A percentile compares a stretch with the other conserved stretches of the same genome.
Evolutionary conservation across 2,113 vertebrate genomes (phyloP).

Genomic region (Carollia perspicillata): DNA sequence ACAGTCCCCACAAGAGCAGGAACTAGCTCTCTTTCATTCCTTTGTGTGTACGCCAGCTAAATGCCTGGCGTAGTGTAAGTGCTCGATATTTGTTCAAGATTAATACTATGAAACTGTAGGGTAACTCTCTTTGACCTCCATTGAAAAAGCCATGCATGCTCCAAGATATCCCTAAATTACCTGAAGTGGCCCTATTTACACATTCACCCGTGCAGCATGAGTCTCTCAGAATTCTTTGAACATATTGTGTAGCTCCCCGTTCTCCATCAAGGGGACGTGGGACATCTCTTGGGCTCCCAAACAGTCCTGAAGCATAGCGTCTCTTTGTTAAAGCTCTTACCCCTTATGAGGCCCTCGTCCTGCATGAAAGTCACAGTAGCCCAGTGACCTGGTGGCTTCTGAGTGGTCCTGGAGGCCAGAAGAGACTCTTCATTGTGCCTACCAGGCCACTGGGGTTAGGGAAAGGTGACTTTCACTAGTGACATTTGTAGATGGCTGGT

Average conservation of each 20-base stretch:
- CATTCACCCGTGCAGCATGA: background rate
- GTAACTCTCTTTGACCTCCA: background rate
- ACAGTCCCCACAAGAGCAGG: background rate
- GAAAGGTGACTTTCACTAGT: background rate
- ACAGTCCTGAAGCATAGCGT: background rate
- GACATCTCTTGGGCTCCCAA: background rate
- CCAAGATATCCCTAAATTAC: background rate
- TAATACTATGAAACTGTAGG: background rate
- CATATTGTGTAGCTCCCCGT: background rate
- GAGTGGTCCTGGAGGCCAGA: background rate
- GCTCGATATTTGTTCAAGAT: too few relatives aligned
- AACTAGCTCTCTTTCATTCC: background rate
- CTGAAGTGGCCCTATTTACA: background rate
- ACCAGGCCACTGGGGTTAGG: rapidly evolving
- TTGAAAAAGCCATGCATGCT: background rate
- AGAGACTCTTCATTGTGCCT: background rate
- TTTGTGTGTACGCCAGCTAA: background rate
- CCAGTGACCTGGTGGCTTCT: background rate
- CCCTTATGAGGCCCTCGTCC: rapidly evolving
- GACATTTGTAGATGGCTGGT: background rate
- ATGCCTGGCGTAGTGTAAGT: background rate
- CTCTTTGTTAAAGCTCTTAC: background rate
- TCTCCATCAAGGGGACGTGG: background rate
- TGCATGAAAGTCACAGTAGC: background rate
- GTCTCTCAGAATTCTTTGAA: background rate